Conservation (phyloP, 2,797 vertebrate genomes). For the Lateolabrax maculatus region DNA sequence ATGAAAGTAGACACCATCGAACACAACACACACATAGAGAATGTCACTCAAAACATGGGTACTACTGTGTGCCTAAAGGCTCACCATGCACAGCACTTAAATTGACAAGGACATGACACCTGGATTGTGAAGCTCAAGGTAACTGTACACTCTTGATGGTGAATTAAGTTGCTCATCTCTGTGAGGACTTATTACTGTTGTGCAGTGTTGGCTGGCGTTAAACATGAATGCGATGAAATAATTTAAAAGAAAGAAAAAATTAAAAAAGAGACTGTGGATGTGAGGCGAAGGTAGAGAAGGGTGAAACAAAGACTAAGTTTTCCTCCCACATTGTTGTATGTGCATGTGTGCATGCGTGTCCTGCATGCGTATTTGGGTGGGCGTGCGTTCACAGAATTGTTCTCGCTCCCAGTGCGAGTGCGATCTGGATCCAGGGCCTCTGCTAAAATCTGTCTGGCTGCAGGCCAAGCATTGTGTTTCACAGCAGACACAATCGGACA, state of each 20-base stretch:
- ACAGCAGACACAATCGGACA: slow-evolving; percentile 45
- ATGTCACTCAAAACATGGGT: not conserved
- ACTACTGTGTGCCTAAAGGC: not conserved
- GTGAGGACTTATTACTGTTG: not conserved
- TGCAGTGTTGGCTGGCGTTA: not conserved
- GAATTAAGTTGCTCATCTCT: no score
- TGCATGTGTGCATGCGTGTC: slow-evolving; percentile 30
- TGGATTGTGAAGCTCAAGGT: not conserved
- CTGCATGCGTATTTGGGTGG: slow-evolving; percentile 42
- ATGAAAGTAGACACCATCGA: not conserved
- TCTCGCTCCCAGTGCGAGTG: slow-evolving; percentile 62
- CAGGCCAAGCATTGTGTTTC: slow-evolving; percentile 71
- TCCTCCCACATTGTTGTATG: slow-evolving; percentile 53
- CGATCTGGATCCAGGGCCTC: slow-evolving; percentile 62
- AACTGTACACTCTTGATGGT: not conserved
- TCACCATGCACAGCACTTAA: not conserved
- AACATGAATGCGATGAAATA: not conserved
- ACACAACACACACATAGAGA: not conserved
- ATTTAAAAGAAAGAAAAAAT: not conserved
- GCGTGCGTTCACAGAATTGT: slow-evolving; percentile 59
- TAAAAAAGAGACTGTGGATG: not conserved
- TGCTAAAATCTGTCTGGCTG: slow-evolving; percentile 62
- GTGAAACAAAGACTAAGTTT: slow-evolving; percentile 37
- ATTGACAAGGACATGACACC: not conserved
- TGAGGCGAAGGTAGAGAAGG: not conserved